A percentile compares a stretch with the other conserved stretches of the same genome.
These are phyloP conservation scores for Pavo muticus DNA, from an alignment of 2,113 vertebrate genomes.

Conservation along the genomic window DNA sequence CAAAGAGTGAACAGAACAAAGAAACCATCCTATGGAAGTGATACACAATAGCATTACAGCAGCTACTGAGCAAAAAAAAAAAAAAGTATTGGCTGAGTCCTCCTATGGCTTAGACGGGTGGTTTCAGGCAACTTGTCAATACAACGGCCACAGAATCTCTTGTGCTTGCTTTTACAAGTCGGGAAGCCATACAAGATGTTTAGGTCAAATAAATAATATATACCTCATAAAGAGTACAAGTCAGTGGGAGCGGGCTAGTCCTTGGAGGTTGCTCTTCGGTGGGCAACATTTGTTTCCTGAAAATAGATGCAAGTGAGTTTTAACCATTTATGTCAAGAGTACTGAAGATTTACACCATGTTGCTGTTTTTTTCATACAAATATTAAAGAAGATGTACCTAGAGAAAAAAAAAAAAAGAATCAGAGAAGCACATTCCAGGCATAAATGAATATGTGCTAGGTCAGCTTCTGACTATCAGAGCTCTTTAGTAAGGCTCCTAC, in stretches of 20 bases:
- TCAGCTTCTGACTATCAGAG: background rate
- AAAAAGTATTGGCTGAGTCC: background rate
- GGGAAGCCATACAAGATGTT: constrained; percentile 27
- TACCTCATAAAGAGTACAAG: constrained; percentile 26
- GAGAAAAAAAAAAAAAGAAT: background rate
- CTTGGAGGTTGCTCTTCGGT: background rate
- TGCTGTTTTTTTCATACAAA: background rate
- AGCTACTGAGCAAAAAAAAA: background rate
- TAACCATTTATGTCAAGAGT: background rate
- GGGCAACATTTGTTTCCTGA: background rate
- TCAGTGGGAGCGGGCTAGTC: background rate
- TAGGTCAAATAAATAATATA: constrained; percentile 53
- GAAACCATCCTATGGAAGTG: fast-evolving
- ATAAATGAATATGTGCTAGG: background rate
- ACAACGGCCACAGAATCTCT: background rate
- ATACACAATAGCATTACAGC: background rate
- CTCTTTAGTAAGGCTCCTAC: background rate
- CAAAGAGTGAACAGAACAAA: background rate
- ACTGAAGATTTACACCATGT: background rate
- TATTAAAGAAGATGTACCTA: background rate
- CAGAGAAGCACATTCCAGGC: background rate
- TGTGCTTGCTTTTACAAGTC: background rate
- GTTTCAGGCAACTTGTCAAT: constrained; percentile 4
- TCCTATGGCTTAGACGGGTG: background rate
- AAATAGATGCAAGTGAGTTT: background rate